These are phyloP conservation scores for Steinernema khuongi DNA, from an alignment of 1,140 invertebrate genomes.

Conservation along the genomic window DNA sequence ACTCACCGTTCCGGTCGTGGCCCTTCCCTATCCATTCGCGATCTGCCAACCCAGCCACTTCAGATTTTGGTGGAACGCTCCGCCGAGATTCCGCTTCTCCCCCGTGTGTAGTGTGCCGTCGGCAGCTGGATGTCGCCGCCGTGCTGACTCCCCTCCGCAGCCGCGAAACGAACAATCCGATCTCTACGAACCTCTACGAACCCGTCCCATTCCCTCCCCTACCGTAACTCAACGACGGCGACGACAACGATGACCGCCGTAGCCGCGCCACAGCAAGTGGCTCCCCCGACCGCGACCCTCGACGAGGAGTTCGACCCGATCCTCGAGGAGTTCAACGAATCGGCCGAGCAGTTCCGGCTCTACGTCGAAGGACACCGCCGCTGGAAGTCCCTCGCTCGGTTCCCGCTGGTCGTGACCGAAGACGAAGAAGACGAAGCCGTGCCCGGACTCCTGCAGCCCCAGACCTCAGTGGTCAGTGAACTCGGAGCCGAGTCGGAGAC, in stretches of 20 bases:
- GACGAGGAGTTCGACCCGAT: conserved; percentile 6
- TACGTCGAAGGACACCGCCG: not conserved
- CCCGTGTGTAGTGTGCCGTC: not conserved
- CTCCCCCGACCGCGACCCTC: not conserved
- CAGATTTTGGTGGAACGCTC: no score
- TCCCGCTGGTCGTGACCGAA: conserved; percentile 3
- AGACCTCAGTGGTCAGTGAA: not conserved
- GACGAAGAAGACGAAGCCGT: not conserved
- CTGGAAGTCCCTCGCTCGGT: not conserved
- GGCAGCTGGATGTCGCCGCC: not conserved
- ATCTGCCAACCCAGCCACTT: no score
- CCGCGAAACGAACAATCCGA: not conserved
- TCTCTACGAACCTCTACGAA: not conserved
- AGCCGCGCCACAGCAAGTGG: not conserved
- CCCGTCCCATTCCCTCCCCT: not conserved
- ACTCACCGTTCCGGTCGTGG: no score
- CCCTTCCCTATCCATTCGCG: no score
- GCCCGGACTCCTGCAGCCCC: not conserved
- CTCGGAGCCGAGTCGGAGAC: not conserved
- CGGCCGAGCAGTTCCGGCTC: not conserved
- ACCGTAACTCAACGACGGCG: not conserved
- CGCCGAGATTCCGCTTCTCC: no score
- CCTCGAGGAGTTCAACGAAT: conserved; percentile 2
- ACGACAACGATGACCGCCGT: not conserved
- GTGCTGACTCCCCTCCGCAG: not conserved